Conservation (phyloP, 2,797 vertebrate genomes). For the Megalops cyprinoides region DNA sequence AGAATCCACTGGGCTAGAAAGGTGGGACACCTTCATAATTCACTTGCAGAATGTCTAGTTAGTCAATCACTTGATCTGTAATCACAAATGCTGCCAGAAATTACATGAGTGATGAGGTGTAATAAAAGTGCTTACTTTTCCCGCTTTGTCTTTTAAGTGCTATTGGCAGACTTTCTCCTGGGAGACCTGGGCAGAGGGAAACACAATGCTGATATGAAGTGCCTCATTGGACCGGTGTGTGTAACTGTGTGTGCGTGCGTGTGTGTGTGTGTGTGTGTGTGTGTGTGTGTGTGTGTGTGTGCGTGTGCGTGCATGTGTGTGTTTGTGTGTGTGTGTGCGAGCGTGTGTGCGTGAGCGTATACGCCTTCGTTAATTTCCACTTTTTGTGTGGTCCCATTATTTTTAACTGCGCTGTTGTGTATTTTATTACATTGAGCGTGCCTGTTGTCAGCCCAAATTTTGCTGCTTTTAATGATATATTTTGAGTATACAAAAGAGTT, state of each 20-base stretch:
- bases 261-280: constrained; percentile 39
- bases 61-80: constrained; percentile 99
- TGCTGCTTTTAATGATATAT: not conserved
- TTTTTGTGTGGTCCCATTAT: not conserved
- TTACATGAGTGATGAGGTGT: constrained; percentile 91
- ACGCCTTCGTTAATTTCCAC: not conserved
- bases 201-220: constrained; percentile 79
- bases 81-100: constrained; percentile 95
- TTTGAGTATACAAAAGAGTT: not conserved
- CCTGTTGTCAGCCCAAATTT: not conserved
- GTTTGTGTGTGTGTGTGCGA: constrained; percentile 36
- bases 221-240: constrained; percentile 67
- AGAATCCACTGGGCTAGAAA: constrained; percentile 70
- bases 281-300: constrained; percentile 31
- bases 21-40: constrained; percentile 84
- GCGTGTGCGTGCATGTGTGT: constrained; percentile 48
- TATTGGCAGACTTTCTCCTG: constrained; percentile 81
- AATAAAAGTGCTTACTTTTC: constrained; percentile 88
- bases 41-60: constrained; percentile 91
- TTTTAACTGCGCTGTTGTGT: not conserved
- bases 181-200: constrained; percentile 75
- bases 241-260: too few species aligned
- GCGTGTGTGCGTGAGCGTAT: constrained; percentile 29
- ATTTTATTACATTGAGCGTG: not conserved
- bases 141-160: constrained; percentile 81